phyloP scores from a whole-genome alignment of 2,797 vertebrate species.

The Enoplosus armatus region DNA sequence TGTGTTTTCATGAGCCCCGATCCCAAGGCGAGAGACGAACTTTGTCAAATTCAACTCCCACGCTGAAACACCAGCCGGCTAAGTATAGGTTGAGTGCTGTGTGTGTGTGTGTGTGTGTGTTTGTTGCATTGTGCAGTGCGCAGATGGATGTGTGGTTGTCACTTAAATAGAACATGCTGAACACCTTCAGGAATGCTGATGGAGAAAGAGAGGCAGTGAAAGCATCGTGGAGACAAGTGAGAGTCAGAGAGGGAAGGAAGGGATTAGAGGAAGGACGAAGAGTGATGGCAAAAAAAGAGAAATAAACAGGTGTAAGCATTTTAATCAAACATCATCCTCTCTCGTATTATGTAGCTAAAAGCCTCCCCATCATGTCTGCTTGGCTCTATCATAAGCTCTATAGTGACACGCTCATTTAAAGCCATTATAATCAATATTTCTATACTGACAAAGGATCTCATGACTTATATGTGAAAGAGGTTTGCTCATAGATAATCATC shows the following conservation, averaged over 20 bases:
- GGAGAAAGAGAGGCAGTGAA: slow-evolving; percentile 58
- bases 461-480: background rate
- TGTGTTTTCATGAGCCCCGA: slow-evolving; percentile 46
- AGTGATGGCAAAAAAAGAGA: background rate
- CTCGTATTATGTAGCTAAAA: background rate
- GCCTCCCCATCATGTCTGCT: background rate
- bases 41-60: slow-evolving; percentile 46
- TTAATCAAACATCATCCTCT: slow-evolving; percentile 7
- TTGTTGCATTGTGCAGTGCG: slow-evolving; percentile 58
- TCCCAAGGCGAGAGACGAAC: slow-evolving; percentile 45
- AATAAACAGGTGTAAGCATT: background rate
- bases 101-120: slow-evolving; percentile 23
- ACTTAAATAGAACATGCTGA: slow-evolving; percentile 74
- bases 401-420: background rate
- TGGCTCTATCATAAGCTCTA: background rate
- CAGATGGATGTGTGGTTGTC: slow-evolving; percentile 61
- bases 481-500: no score
- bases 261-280: slow-evolving; percentile 12
- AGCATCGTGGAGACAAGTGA: slow-evolving; percentile 43
- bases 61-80: slow-evolving; percentile 57
- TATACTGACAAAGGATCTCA: background rate
- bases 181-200: slow-evolving; percentile 77
- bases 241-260: slow-evolving; percentile 36
- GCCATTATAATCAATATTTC: background rate
- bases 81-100: slow-evolving; percentile 66